A percentile compares a stretch with the other conserved stretches of the same genome.
These are phyloP conservation scores for Rostratula benghalensis DNA, from an alignment of 2,113 vertebrate genomes.

Conservation along the genomic window DNA sequence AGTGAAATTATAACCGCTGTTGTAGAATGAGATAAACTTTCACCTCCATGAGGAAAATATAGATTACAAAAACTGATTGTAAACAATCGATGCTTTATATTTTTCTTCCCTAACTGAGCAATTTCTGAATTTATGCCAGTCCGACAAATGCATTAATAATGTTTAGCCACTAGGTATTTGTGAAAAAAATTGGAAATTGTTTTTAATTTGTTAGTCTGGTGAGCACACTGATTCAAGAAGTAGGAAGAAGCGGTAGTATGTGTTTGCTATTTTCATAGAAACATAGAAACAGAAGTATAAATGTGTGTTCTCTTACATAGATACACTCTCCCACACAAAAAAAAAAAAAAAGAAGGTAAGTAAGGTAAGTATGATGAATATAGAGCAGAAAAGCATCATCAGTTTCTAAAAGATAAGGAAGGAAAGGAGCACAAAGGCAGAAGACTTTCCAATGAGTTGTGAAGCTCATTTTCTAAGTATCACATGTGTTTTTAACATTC, in stretches of 20 bases:
- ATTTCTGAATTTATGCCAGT: conserved; percentile 73
- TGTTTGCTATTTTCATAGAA: conserved; percentile 54
- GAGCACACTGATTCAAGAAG: conserved; percentile 36
- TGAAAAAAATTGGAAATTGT: conserved; percentile 71
- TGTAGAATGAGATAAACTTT: conserved; percentile 73
- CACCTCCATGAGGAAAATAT: conserved; percentile 69
- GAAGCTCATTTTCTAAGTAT: conserved; percentile 55
- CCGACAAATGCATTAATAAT: conserved; percentile 75
- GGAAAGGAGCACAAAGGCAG: conserved; percentile 32
- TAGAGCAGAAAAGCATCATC: background rate
- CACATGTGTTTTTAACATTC: conserved; percentile 49
- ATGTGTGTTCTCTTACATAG: background rate
- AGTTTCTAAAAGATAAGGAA: conserved; percentile 33
- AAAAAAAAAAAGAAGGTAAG: background rate
- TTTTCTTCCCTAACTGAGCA: conserved; percentile 74
- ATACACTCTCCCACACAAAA: background rate
- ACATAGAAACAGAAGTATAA: background rate
- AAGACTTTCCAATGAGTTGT: conserved; percentile 31
- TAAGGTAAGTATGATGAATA: conserved; percentile 1
- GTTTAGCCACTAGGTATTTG: conserved; percentile 73
- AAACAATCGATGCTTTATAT: conserved; percentile 61
- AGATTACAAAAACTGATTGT: conserved; percentile 73
- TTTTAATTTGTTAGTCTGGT: conserved; percentile 73
- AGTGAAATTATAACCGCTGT: conserved; percentile 69
- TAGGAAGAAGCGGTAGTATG: background rate